Evolutionary conservation across 1,140 invertebrate genomes (phyloP), one percentile per base, ranked within the genome.

Genomic region (Teleopsis dalmanni): DNA sequence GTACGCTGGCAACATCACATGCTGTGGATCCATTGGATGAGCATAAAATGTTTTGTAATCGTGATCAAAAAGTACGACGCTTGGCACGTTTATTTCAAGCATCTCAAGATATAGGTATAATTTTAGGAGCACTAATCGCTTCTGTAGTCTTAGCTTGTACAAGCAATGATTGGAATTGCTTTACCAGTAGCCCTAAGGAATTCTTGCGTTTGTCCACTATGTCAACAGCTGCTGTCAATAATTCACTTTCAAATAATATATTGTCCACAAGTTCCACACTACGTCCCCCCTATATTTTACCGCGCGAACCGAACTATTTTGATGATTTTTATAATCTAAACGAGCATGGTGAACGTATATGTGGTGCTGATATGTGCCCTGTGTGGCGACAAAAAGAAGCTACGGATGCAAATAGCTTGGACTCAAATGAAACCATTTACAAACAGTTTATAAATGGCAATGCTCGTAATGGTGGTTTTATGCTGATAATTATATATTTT

Each of bases 401-500:
- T n/a, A 26, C 23, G 7, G 51, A 50, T 35, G 40, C 40, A 37
- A 16, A 49, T 40, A 40, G 23, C 16, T 49, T 23, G 4, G 41
- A 38, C 13, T 37, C 23, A 5, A 49, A 46, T 29, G 48, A 51
- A 21, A 60, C 65, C 36, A 58, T 67, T 11, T 68, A 55, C 7
- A 38, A 53, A 0, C 50, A 52, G 2, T 68, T 67, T 47, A 67
- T 68, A 18, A 57, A 58, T 22, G 62, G 58, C 7, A 55, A 51
- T 13, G 37, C 50, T 0, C 51, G 53, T 6, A 45, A 50, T n/a
- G 75, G 77, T 1, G 72, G 75, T 1, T 72, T 73, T 22, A 66
- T 79, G 21, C 53, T 84, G 11, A 73, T 79, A 6, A 74, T 74
- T 43, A 66, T 80, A 0, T 82, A 79, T 56, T 65, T 79, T 0